Percentiles rank a stretch among this genome's conserved stretches.
phyloP scores from a whole-genome alignment of 2,888 invertebrate species.

The Meteorus colon region DNA sequence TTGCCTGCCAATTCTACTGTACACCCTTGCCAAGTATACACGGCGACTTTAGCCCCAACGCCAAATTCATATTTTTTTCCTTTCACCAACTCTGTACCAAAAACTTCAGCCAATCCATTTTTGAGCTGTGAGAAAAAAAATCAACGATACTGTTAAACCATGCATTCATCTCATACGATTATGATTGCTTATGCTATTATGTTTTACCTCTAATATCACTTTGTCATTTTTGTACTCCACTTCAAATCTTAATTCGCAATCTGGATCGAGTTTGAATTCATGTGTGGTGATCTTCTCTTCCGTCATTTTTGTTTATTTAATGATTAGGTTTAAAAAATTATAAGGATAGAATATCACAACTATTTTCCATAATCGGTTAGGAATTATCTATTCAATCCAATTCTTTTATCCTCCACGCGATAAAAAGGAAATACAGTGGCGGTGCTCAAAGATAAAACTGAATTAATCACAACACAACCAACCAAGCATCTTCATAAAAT shows the following conservation, averaged over 20 bases:
- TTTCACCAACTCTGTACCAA: conserved; percentile 96
- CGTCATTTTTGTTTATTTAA: conserved; percentile 58
- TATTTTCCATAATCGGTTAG: background rate
- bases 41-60: conserved; percentile 93
- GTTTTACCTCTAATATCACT: conserved; percentile 82
- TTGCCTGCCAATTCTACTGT: conserved; percentile 88
- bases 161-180: background rate
- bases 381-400: background rate
- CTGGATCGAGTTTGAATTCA: conserved; percentile 89
- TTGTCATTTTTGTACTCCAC: conserved; percentile 91
- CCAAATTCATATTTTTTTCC: conserved; percentile 93
- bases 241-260: conserved; percentile 95
- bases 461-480: too few relatives aligned
- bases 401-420: too few relatives aligned
- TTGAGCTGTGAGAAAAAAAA: conserved; percentile 78
- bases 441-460: too few relatives aligned
- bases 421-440: too few relatives aligned
- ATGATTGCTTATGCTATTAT: background rate
- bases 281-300: conserved; percentile 71
- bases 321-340: too few relatives aligned
- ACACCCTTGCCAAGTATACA: conserved; percentile 98
- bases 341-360: too few relatives aligned
- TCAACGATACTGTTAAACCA: background rate
- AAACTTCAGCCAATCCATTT: conserved; percentile 94
- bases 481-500: too few relatives aligned